Evolutionary conservation across 2,113 vertebrate genomes (phyloP).

Genomic region (Cervus canadensis): DNA sequence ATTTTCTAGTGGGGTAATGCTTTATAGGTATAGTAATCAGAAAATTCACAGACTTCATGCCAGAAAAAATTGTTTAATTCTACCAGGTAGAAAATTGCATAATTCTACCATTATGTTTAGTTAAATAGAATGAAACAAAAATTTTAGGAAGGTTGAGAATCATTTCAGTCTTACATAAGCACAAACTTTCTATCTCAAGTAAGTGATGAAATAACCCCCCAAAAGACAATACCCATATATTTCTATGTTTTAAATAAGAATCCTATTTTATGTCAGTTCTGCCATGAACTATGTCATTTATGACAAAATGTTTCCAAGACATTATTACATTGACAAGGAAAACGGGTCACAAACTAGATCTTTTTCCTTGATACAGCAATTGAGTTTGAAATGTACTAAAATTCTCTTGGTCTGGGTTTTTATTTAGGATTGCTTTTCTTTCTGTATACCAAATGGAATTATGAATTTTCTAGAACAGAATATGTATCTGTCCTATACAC

Average conservation of each 20-base stretch:
- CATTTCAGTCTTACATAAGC: not conserved
- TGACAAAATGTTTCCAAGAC: not conserved
- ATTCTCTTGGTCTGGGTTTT: not conserved
- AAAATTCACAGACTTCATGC: not conserved
- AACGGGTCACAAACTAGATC: not conserved
- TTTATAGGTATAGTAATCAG: not conserved
- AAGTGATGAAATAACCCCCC: not conserved
- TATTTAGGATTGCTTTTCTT: not conserved
- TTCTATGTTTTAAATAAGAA: not conserved
- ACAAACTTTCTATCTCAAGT: not conserved
- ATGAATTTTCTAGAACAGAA: not conserved
- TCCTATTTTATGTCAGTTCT: not conserved
- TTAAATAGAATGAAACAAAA: not conserved
- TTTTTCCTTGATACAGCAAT: not conserved
- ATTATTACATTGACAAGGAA: not conserved
- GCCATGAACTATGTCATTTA: not conserved
- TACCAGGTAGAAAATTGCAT: not conserved
- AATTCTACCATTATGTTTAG: not conserved
- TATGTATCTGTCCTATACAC: not conserved
- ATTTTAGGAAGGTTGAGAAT: not conserved
- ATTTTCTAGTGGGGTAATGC: not conserved
- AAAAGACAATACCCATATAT: not conserved
- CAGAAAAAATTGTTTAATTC: not conserved
- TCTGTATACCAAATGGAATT: not conserved
- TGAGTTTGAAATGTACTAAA: not conserved